Evolutionary conservation across 2,113 vertebrate species (phyloP).

Genomic region (Syngnathoides biaculeatus): DNA sequence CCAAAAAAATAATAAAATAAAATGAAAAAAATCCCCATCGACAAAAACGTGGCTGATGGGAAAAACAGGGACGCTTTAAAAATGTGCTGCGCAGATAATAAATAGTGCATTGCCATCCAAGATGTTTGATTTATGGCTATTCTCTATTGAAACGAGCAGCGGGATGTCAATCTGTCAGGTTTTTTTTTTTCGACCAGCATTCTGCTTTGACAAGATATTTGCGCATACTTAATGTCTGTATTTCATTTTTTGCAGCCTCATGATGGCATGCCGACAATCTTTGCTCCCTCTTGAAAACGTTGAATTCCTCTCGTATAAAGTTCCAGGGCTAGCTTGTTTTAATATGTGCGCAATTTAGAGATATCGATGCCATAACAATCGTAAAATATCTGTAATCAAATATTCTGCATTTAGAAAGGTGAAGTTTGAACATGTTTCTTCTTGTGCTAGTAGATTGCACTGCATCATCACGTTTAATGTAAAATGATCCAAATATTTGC

Average conservation of each 20-base stretch:
- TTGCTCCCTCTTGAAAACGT: background rate
- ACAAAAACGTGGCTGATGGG: slow-evolving; percentile 2
- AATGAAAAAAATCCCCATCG: background rate
- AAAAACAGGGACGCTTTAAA: slow-evolving; percentile 1
- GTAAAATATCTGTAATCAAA: no score
- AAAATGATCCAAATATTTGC: no score
- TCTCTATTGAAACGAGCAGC: slow-evolving; percentile 6
- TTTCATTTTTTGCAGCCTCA: background rate
- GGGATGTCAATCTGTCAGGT: background rate
- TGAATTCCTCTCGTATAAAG: background rate
- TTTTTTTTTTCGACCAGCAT: background rate
- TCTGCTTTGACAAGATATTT: slow-evolving; percentile 5
- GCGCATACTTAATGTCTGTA: background rate
- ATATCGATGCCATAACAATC: no score
- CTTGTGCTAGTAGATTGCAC: no score
- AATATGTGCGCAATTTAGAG: no score
- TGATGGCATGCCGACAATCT: background rate
- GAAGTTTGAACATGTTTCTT: no score
- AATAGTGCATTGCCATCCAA: background rate
- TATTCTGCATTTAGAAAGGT: no score
- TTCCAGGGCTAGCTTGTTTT: background rate
- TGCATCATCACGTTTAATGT: no score
- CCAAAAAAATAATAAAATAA: no score
- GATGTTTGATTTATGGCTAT: background rate
- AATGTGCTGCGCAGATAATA: slow-evolving; percentile 8